Conservation (phyloP, 2,888 invertebrate genomes). For the Mantis religiosa region DNA sequence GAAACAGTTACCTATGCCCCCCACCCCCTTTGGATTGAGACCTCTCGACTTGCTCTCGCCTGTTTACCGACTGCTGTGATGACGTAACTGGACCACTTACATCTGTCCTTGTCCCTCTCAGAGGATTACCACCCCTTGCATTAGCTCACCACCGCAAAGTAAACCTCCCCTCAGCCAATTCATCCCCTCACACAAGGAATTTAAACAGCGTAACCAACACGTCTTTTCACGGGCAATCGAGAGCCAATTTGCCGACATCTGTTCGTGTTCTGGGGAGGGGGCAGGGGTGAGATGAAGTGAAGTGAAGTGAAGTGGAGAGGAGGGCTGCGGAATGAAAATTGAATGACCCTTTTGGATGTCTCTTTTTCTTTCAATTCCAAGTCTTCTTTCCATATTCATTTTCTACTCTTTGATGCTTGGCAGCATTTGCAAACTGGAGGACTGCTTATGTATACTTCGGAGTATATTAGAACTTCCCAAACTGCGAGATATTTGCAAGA, state of each 20-base stretch:
- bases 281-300: too few relatives aligned
- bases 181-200: neutral
- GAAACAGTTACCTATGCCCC: too few relatives aligned
- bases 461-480: neutral
- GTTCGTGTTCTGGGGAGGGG: slow-evolving; percentile 12
- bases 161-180: neutral
- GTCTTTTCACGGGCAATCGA: slow-evolving; percentile 32
- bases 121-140: neutral
- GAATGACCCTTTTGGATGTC: neutral
- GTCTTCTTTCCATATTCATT: neutral
- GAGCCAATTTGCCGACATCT: slow-evolving; percentile 30
- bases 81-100: neutral
- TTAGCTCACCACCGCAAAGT: slow-evolving; percentile 3
- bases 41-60: neutral
- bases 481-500: too few relatives aligned
- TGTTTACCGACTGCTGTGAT: neutral
- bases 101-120: neutral
- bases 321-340: neutral
- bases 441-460: neutral
- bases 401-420: neutral
- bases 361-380: neutral
- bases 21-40: neutral
- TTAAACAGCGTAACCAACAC: slow-evolving; percentile 30
- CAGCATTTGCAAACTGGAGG: neutral
- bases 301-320: neutral